phyloP scores from a whole-genome alignment of 2,113 vertebrate species.

The Pachycephala philippinensis region DNA sequence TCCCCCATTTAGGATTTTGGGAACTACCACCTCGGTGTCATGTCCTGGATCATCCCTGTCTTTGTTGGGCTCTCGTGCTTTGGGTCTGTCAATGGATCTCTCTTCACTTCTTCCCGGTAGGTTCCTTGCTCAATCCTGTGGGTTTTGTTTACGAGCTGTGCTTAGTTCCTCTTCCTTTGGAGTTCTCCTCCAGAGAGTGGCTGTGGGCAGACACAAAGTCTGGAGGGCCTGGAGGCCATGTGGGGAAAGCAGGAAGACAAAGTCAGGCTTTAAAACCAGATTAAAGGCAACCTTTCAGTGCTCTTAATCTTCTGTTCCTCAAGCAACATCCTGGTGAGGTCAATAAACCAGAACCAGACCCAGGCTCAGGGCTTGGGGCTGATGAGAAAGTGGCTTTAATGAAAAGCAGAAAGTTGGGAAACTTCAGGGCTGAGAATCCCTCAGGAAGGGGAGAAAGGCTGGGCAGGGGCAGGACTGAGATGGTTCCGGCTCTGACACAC shows the following conservation, averaged over 20 bases:
- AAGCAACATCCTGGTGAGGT: neutral
- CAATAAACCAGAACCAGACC: neutral
- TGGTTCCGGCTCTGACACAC: neutral
- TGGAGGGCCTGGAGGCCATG: neutral
- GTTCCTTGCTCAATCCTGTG: neutral
- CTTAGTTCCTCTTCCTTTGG: neutral
- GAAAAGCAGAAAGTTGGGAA: slow-evolving; percentile 29
- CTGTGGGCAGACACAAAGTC: neutral
- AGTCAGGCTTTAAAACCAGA: neutral
- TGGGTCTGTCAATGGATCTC: slow-evolving; percentile 94
- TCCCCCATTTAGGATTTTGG: slow-evolving; percentile 84
- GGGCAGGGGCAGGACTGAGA: neutral
- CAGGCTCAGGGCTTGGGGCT: neutral
- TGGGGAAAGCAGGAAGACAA: neutral
- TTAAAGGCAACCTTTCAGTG: neutral
- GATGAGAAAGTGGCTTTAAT: slow-evolving; percentile 45
- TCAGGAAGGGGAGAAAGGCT: neutral
- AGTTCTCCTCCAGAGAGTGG: neutral
- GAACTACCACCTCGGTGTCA: slow-evolving; percentile 86
- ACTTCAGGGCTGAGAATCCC: neutral
- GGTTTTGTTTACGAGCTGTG: neutral
- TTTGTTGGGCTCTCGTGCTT: slow-evolving; percentile 97
- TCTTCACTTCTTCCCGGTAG: slow-evolving; percentile 97
- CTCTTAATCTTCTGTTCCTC: neutral
- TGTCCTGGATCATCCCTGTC: slow-evolving; percentile 97